phyloP scores from a whole-genome alignment of 2,888 invertebrate genomes.

The Neria commutata region DNA sequence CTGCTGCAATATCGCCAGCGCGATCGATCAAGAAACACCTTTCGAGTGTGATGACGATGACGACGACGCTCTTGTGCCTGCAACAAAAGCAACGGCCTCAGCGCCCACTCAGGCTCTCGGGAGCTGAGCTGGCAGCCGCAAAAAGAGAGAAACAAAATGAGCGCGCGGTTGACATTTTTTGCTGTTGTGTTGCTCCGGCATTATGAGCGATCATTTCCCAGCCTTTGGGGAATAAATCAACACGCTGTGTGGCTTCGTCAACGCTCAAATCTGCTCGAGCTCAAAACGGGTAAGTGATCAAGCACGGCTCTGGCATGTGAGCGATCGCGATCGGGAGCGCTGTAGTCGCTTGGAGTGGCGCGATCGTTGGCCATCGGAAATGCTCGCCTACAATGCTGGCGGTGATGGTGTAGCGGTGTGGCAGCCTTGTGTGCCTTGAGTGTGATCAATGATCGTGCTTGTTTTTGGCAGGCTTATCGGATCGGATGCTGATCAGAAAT shows the following conservation, averaged over 20 bases:
- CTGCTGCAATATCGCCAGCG: conserved; percentile 20
- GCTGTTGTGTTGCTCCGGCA: too few species aligned
- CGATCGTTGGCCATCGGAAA: conserved; percentile 50
- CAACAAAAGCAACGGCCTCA: neutral
- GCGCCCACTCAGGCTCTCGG: conserved; percentile 10
- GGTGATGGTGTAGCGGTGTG: neutral
- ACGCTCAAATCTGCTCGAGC: conserved; percentile 38
- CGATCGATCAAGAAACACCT: conserved; percentile 35
- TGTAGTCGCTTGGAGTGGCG: conserved; percentile 32
- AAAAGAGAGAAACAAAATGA: neutral
- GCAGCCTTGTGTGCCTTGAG: conserved; percentile 37
- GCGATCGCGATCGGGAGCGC: conserved; percentile 35
- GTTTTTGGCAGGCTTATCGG: conserved; percentile 10
- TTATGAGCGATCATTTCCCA: conserved; percentile 8
- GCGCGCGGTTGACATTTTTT: neutral
- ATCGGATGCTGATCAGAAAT: conserved; percentile 29
- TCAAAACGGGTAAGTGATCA: conserved; percentile 5
- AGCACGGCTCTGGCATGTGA: conserved; percentile 24
- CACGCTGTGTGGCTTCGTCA: conserved; percentile 56
- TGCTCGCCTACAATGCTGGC: conserved; percentile 47
- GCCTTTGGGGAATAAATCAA: conserved; percentile 57
- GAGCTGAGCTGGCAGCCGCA: conserved; percentile 8
- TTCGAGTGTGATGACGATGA: conserved; percentile 4
- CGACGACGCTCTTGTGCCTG: neutral
- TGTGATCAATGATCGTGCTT: conserved; percentile 35